Evolutionary conservation across 2,797 vertebrate genomes (phyloP), one percentile per base, ranked within the genome.

Genomic region (Malacoraja senta): DNA sequence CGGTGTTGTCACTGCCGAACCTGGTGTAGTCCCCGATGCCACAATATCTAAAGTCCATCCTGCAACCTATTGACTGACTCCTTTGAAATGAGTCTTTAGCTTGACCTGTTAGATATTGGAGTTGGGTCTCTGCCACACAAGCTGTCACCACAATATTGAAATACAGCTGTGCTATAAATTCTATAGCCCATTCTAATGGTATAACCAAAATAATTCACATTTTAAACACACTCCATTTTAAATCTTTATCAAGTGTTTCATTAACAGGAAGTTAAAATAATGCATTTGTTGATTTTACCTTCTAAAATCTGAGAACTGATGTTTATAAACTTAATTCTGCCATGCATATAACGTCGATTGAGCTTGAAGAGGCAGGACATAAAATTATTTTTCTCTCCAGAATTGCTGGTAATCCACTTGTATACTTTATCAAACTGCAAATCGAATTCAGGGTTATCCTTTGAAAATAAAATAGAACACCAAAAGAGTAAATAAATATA

Each of bases 341-440:
- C 0, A 0, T 77, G 68, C 0, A 95, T 94, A 93, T 94, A 94
- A 3, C 86, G 92, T 26, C 93, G 21, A 93, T 93, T 95, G 93
- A 95, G 94, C 93, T 94, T 95, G 94, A 95, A 95, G 86, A 94
- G 7, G 35, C 94, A 94, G 15, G 94, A 91, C 77, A 95, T 65
- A 12, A 96, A 95, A 29, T 35, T 91, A 63, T 93, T 91, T 94
- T 94, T 95, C 94, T 95, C 94, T 0, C 93, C 94, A 7, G 38
- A 53, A 84, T 93, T 95, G 94, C 86, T 93, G 2, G 94, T 78
- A 0, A 63, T 94, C 95, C 95, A 93, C 92, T 93, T 94, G 93
- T 94, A 94, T 29, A 94, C 71, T 94, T 95, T 95, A 35, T 95
- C 94, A 1, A 94, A 94, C 21, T 94, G 95, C 94, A 95, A 94